Evolutionary conservation across 2,888 invertebrate species (phyloP).

Genomic region (Metacarcinus magister): DNA sequence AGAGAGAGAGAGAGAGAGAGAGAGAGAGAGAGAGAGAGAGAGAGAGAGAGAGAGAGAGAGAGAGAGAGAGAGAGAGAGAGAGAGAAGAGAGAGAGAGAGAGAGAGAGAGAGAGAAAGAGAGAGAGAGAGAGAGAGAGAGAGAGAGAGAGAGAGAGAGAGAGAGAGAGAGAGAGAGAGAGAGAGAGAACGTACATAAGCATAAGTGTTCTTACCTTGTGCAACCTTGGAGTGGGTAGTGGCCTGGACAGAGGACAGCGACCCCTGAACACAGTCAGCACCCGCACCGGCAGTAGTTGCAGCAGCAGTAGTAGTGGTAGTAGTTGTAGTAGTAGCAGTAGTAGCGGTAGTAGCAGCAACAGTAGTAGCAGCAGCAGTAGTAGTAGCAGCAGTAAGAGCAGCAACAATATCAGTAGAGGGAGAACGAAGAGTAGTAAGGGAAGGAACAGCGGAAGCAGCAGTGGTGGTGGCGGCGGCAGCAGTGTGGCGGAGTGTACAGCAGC

Average conservation of each 20-base stretch:
- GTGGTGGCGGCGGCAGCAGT: slow-evolving; percentile 51
- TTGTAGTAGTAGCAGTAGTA: neutral
- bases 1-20: neutral
- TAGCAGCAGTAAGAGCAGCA: neutral
- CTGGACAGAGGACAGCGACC: slow-evolving; percentile 47
- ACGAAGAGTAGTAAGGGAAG: slow-evolving; percentile 37
- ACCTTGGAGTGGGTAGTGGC: slow-evolving; percentile 31
- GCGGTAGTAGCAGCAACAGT: neutral
- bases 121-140: neutral
- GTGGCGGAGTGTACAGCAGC: slow-evolving; percentile 11
- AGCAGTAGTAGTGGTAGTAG: slow-evolving; percentile 50
- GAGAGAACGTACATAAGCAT: neutral
- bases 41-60: neutral
- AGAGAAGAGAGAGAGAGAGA: neutral
- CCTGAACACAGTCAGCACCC: neutral
- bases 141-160: slow-evolving; percentile 39
- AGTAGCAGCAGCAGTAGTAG: neutral
- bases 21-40: neutral
- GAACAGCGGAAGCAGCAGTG: slow-evolving; percentile 20
- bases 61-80: neutral
- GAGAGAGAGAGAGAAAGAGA: slow-evolving; percentile 34
- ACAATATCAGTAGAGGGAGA: neutral
- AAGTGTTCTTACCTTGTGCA: slow-evolving; percentile 30
- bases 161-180: slow-evolving; percentile 18
- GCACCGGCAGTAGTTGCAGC: slow-evolving; percentile 40